These are phyloP conservation scores for Babyrousa celebensis DNA, from an alignment of 2,797 vertebrate genomes.

Conservation along the genomic window DNA sequence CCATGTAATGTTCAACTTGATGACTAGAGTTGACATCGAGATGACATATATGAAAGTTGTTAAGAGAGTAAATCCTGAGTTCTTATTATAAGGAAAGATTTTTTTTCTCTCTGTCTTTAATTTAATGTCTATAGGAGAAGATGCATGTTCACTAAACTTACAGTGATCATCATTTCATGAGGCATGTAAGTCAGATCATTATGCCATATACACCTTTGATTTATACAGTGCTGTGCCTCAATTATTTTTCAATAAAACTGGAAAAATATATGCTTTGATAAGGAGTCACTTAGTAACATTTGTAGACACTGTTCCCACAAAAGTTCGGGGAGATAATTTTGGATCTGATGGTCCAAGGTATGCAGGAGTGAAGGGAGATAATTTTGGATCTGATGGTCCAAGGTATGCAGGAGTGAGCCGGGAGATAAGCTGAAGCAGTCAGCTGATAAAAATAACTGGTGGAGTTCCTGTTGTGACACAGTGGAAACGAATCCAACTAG, in stretches of 20 bases:
- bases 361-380: not conserved
- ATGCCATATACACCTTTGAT: not conserved
- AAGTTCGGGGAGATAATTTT: constrained; percentile 37
- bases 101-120: not conserved
- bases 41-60: not conserved
- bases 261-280: not conserved
- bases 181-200: not conserved
- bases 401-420: not conserved
- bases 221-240: not conserved
- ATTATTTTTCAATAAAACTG: not conserved
- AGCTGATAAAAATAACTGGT: not conserved
- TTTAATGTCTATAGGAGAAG: not conserved
- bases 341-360: not conserved
- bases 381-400: not conserved
- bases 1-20: not conserved
- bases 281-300: not conserved
- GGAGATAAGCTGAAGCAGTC: not conserved
- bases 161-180: not conserved
- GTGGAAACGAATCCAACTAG: too few species aligned
- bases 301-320: not conserved
- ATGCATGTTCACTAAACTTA: too few species aligned
- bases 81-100: not conserved
- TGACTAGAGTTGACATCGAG: not conserved
- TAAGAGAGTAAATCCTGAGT: not conserved
- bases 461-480: too few species aligned